phyloP scores from a whole-genome alignment of 2,888 invertebrate species.

The Aelia acuminata region DNA sequence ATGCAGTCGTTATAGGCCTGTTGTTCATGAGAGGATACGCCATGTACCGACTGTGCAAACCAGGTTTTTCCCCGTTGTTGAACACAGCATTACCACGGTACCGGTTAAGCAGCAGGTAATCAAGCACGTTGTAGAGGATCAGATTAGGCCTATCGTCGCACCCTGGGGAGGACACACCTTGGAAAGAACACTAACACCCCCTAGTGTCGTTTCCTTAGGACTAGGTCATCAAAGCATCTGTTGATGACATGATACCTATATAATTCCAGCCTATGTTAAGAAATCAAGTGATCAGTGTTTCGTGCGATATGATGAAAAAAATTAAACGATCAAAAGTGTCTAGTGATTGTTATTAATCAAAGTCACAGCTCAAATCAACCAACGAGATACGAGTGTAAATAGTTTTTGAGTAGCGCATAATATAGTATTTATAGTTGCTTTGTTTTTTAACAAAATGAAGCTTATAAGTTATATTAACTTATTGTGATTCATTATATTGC shows the following conservation, averaged over 20 bases:
- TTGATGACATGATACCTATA: not conserved
- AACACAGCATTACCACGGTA: conserved; percentile 35
- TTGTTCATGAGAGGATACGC: conserved; percentile 38
- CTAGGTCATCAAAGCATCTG: not conserved
- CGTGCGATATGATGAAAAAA: not conserved
- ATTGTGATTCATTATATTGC: not conserved
- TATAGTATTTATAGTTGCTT: not conserved
- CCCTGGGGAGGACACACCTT: not conserved
- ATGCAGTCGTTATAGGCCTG: not conserved
- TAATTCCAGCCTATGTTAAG: not conserved
- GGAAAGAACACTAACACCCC: not conserved
- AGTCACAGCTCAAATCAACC: not conserved
- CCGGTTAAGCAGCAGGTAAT: conserved; percentile 44
- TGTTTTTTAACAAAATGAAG: not conserved
- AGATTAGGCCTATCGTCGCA: not conserved
- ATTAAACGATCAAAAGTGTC: not conserved
- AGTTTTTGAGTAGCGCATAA: not conserved
- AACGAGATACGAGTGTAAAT: not conserved
- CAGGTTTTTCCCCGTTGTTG: conserved; percentile 18
- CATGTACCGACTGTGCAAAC: conserved; percentile 51
- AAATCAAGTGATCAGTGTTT: conserved; percentile 1
- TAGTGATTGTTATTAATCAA: not conserved
- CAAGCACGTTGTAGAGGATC: conserved; percentile 6
- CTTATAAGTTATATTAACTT: not conserved
- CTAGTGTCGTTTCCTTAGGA: not conserved